phyloP scores from a whole-genome alignment of 2,888 invertebrate species.

The Lochmaea capreae region DNA sequence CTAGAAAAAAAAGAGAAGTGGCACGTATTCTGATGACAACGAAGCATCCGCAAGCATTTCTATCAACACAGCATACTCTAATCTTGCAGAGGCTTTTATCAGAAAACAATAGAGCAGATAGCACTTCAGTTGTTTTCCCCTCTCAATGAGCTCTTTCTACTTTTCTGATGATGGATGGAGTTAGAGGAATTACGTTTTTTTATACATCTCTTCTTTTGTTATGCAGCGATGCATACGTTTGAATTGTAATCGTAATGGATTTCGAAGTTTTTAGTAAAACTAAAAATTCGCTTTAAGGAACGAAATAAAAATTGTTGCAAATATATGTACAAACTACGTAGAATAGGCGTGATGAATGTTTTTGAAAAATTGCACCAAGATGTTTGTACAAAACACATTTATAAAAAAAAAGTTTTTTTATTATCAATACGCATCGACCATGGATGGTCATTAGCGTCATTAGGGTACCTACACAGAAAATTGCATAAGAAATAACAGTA shows the following conservation, averaged over 20 bases:
- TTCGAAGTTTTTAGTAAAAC: constrained; percentile 4
- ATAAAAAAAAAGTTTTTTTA: too few species aligned
- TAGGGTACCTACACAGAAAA: too few species aligned
- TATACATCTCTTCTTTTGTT: constrained; percentile 22
- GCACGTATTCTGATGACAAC: constrained; percentile 36
- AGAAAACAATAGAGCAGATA: constrained; percentile 45
- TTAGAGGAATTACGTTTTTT: constrained; percentile 22
- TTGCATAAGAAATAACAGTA: too few species aligned
- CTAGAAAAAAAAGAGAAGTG: constrained; percentile 38
- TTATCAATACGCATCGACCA: too few species aligned
- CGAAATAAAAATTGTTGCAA: background rate
- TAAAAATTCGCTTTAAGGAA: background rate
- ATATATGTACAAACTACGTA: background rate
- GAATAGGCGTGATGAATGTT: too few species aligned
- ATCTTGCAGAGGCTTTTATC: constrained; percentile 42
- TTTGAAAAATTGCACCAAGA: too few species aligned
- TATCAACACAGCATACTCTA: constrained; percentile 46
- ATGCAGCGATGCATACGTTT: constrained; percentile 18
- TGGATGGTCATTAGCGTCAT: too few species aligned
- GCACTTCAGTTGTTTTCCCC: constrained; percentile 43
- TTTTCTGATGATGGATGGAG: constrained; percentile 27
- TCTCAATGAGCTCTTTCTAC: constrained; percentile 26
- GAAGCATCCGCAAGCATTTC: constrained; percentile 39
- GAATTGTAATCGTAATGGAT: constrained; percentile 32
- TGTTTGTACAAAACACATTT: too few species aligned